Conservation (phyloP, 2,113 vertebrate species). For the Grammomys surdaster region DNA sequence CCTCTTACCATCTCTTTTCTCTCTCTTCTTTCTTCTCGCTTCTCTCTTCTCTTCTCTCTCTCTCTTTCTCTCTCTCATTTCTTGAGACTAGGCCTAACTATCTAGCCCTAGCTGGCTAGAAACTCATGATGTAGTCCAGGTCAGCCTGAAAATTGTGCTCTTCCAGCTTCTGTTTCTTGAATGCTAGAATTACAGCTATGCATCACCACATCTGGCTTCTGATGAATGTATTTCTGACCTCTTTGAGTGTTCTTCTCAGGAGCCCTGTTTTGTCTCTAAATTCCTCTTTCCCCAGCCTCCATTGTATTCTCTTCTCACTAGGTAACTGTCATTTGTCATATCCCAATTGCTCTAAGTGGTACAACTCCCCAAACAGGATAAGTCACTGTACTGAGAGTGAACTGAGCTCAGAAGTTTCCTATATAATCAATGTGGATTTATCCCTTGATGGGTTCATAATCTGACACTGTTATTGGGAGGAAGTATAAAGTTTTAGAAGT, state of each 20-base stretch:
- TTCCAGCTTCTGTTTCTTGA: background rate
- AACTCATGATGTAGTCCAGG: background rate
- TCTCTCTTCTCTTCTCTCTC: background rate
- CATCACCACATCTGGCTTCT: background rate
- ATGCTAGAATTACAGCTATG: background rate
- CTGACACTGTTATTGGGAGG: background rate
- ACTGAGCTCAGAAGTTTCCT: background rate
- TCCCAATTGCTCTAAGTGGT: background rate
- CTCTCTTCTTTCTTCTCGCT: rapidly evolving
- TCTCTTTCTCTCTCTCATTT: background rate
- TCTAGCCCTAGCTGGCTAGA: background rate
- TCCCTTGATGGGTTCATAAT: background rate
- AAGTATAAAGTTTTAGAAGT: too few species aligned
- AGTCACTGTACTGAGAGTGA: background rate
- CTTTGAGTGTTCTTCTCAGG: background rate
- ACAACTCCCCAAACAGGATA: background rate
- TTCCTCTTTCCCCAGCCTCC: background rate
- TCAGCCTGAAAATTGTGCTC: background rate
- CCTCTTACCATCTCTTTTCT: background rate
- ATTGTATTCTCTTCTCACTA: background rate
- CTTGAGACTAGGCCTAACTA: background rate
- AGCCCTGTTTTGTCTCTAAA: background rate
- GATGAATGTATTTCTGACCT: background rate
- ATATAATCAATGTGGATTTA: background rate
- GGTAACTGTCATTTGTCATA: background rate